Base-by-base conservation (phyloP, 2,113 vertebrate species). In the Acrocephalus arundinaceus region DNA sequence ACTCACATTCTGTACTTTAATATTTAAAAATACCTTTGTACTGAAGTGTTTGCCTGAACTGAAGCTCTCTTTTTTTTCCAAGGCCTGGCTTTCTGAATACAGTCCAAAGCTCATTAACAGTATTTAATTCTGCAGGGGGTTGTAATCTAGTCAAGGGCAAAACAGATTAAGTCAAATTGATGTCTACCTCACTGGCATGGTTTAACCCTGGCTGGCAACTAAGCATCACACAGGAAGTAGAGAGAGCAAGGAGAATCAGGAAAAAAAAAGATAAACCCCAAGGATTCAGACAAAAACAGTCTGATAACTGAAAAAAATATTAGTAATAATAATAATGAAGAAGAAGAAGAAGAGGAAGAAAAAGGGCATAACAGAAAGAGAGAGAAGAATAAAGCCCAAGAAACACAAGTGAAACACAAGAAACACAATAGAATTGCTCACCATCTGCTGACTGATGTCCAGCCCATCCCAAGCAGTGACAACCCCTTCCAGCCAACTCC, bases 61-160 rank as follows among this genome's bases (percentile, higher is more conserved):
- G 59, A 81, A 83, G 24, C 15, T 80, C 21, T 7, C 1, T 30
- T 59, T 78, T 78, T 73, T 79, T 78, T 6, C 5, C 31, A 91
- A 77, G 25, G 18, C 48, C 37, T 76, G 45, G 6, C 7, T 84
- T 90, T 93, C 76, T 93, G 70, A 90, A 55, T 67, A 20, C 18
- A 68, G 7, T 68, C 68, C 45, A 79, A 93, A 65, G 23, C 21
- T 95, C 66, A 79, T 95, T 90, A 85, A 58, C 21, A 61, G 24
- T 41, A 52, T 66, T 91, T 88, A 96, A 66, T 85, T 70, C 65
- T 85, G 28, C 18, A 13, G 15, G 20, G 27, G 13, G 12, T 22
- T 89, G 48, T 84, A 81, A 89, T 82, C 49, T 92, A 89, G 54
- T 79, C 35, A 89, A 81, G n/a, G 67, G 30, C 31, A 85, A 81